Conservation (phyloP, 2,888 invertebrate species). For the Archaeoteleia sp. region DNA sequence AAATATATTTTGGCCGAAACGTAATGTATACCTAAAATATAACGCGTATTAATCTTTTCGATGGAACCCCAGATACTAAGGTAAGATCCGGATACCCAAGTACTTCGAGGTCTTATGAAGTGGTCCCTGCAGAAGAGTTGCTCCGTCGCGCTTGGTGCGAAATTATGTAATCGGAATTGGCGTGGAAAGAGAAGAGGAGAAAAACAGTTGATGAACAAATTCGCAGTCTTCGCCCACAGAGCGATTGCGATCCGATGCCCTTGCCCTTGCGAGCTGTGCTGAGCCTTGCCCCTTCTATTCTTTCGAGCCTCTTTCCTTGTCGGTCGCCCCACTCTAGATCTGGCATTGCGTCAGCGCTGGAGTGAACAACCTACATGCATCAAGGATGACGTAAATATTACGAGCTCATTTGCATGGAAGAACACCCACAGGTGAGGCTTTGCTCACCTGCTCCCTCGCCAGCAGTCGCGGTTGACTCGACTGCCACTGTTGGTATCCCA, state of each 20-base stretch:
- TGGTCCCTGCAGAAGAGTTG: too few species aligned
- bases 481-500: constrained; percentile 35
- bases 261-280: constrained; percentile 25
- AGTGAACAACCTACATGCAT: constrained; percentile 67
- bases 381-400: constrained; percentile 69
- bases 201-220: too few species aligned
- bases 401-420: constrained; percentile 65
- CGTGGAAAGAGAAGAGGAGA: constrained; percentile 16
- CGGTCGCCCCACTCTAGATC: constrained; percentile 22
- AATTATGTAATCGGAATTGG: constrained; percentile 37
- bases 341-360: constrained; percentile 51
- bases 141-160: constrained; percentile 32
- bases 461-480: constrained; percentile 44
- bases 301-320: constrained; percentile 17
- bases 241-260: constrained; percentile 24
- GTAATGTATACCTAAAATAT: too few species aligned
- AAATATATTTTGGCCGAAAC: too few species aligned
- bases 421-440: constrained; percentile 46
- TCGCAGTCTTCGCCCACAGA: constrained; percentile 11
- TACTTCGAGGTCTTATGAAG: too few species aligned
- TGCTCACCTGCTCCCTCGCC: constrained; percentile 26
- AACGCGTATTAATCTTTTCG: too few species aligned
- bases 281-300: constrained; percentile 14
- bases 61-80: too few species aligned
- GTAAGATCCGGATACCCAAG: too few species aligned